phyloP scores from a whole-genome alignment of 2,113 vertebrate genomes.

The Mormoops blainvillei region DNA sequence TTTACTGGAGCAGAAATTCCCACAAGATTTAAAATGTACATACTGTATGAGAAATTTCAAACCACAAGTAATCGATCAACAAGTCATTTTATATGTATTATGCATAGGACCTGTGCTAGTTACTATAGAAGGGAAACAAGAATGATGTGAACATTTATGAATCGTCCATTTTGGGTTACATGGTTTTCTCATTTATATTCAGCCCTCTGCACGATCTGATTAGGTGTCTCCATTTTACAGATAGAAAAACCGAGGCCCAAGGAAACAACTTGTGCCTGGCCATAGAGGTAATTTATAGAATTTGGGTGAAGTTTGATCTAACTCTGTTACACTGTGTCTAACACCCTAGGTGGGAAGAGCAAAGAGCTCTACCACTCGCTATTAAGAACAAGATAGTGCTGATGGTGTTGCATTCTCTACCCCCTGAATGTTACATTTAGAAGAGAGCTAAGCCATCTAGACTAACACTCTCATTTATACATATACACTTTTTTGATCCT shows the following conservation, averaged over 20 bases:
- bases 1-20: background rate
- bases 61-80: background rate
- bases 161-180: rapidly evolving
- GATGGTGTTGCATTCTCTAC: background rate
- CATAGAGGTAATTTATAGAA: background rate
- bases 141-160: background rate
- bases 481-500: background rate
- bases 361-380: background rate
- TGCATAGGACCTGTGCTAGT: background rate
- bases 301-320: background rate
- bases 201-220: background rate
- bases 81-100: background rate
- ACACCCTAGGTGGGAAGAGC: background rate
- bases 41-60: background rate
- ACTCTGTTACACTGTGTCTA: background rate
- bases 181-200: background rate
- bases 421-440: background rate
- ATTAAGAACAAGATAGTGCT: background rate
- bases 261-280: background rate
- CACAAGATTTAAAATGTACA: background rate
- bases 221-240: background rate
- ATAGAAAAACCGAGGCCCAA: background rate
- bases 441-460: background rate
- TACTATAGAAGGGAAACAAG: background rate
- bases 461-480: background rate